Conservation (phyloP, 2,113 vertebrate genomes). For the Dermatemys mawii region DNA sequence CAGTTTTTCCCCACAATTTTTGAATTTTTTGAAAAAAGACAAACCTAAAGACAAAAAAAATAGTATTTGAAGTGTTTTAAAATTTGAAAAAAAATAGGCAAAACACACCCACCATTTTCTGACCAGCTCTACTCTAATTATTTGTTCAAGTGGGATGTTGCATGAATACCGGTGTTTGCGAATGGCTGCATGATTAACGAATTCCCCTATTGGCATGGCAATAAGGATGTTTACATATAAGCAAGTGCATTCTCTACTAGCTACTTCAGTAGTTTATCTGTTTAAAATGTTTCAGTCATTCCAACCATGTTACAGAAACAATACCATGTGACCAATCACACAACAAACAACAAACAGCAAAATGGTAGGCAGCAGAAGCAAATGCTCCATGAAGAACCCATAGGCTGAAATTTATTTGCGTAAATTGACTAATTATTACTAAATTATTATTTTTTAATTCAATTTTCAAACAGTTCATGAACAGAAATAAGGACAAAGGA, state of each 20-base stretch:
- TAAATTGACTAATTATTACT: neutral
- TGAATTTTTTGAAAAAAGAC: neutral
- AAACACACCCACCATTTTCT: conserved; percentile 16
- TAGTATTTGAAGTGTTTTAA: neutral
- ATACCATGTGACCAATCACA: neutral
- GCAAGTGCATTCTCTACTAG: conserved; percentile 62
- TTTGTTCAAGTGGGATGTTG: neutral
- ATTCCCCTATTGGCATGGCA: conserved; percentile 50
- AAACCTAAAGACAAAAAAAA: neutral
- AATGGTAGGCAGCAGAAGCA: neutral
- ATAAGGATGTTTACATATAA: conserved; percentile 69
- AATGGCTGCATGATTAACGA: conserved; percentile 42
- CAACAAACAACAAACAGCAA: conserved; percentile 14
- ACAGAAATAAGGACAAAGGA: accelerated
- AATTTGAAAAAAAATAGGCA: neutral
- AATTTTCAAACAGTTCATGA: neutral
- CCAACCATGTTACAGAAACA: conserved; percentile 44
- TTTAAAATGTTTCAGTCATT: conserved; percentile 57
- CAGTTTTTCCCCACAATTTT: neutral
- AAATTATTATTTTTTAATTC: neutral
- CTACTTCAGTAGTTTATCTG: conserved; percentile 68
- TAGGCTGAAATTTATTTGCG: neutral
- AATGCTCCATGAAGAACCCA: neutral
- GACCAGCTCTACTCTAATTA: conserved; percentile 32
- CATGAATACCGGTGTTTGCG: conserved; percentile 59